Percentiles rank a stretch among this genome's conserved stretches.
These are phyloP conservation scores for Lochmaea capreae DNA, from an alignment of 2,888 invertebrate genomes.

Conservation along the genomic window DNA sequence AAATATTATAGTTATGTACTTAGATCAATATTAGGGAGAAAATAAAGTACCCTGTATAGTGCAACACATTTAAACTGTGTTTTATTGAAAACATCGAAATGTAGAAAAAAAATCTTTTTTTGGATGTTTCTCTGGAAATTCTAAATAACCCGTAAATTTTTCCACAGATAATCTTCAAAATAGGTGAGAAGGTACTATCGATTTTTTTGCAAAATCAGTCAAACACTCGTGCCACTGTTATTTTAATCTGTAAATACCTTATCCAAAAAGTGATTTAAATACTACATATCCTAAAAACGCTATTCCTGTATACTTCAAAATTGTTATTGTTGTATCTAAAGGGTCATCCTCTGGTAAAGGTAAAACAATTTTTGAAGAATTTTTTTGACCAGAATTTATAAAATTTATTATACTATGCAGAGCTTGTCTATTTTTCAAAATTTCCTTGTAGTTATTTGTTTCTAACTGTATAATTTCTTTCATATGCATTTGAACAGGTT, in stretches of 20 bases:
- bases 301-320: background rate
- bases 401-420: conserved; percentile 27
- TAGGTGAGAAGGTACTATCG: too few species aligned
- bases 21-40: too few species aligned
- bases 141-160: too few species aligned
- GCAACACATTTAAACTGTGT: too few species aligned
- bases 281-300: conserved; percentile 1
- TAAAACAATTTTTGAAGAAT: background rate
- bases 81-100: too few species aligned
- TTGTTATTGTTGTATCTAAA: background rate
- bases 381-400: background rate
- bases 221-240: too few species aligned
- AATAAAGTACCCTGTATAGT: too few species aligned
- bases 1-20: too few species aligned
- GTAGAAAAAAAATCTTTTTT: too few species aligned
- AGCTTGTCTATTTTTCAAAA: conserved; percentile 34
- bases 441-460: conserved; percentile 38
- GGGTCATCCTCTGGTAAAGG: background rate
- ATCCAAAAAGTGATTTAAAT: conserved; percentile 1
- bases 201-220: too few species aligned
- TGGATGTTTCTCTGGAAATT: too few species aligned
- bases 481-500: background rate
- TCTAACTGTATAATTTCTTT: conserved; percentile 24
- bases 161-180: too few species aligned
- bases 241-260: background rate